Evolutionary conservation across 1,140 invertebrate genomes (phyloP).

Genomic region (Chelonus insularis): DNA sequence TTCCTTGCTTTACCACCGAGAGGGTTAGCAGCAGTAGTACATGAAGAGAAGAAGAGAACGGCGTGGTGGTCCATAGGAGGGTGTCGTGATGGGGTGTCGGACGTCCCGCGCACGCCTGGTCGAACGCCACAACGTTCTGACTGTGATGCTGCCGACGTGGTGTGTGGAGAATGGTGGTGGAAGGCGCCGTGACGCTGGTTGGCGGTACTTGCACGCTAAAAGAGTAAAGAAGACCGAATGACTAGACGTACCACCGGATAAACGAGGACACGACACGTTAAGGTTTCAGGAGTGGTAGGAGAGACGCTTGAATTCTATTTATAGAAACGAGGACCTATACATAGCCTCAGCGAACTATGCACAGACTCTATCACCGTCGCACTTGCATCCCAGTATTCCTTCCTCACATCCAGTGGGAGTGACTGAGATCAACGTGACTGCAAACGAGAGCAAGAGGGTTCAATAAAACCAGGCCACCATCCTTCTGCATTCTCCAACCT

Average conservation of each 20-base stretch:
- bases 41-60: not conserved
- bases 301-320: constrained; percentile 47
- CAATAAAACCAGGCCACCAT: constrained; percentile 54
- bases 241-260: not conserved
- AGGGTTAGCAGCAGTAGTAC: too few species aligned
- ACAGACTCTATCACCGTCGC: constrained; percentile 35
- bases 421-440: not conserved
- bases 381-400: not conserved
- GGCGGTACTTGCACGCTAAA: not conserved
- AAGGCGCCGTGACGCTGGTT: constrained; percentile 18
- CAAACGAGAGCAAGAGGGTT: constrained; percentile 40
- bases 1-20: too few species aligned
- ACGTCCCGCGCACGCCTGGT: constrained; percentile 9
- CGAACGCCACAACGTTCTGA: constrained; percentile 1
- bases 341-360: constrained; percentile 50
- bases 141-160: not conserved
- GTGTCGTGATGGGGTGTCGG: constrained; percentile 1
- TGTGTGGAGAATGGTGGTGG: not conserved
- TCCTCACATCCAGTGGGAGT: not conserved
- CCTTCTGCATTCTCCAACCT: constrained; percentile 23
- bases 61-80: not conserved
- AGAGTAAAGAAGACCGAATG: not conserved
- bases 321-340: constrained; percentile 54
- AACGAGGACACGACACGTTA: not conserved
- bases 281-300: not conserved